phyloP scores from a whole-genome alignment of 2,113 vertebrate species.

The Anser brachyrhynchus region DNA sequence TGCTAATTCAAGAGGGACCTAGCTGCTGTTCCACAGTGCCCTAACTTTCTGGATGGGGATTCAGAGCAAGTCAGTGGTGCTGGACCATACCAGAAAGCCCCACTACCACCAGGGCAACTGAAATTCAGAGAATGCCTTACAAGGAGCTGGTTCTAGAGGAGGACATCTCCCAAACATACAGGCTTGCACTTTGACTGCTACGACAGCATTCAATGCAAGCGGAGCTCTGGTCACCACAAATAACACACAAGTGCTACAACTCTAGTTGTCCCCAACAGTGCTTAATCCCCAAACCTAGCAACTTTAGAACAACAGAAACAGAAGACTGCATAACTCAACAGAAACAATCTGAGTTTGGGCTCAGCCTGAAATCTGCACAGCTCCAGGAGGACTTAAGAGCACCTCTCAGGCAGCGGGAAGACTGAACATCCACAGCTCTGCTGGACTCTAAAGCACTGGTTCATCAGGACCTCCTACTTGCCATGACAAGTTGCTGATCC shows the following conservation, averaged over 20 bases:
- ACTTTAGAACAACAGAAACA: neutral
- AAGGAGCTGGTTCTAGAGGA: neutral
- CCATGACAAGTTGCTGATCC: neutral
- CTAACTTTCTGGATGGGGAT: neutral
- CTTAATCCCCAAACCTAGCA: neutral
- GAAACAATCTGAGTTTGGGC: neutral
- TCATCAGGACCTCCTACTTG: neutral
- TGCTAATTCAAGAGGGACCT: neutral
- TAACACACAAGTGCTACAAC: rapidly evolving
- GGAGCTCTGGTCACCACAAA: neutral
- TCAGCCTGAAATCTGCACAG: neutral
- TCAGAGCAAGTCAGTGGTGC: rapidly evolving
- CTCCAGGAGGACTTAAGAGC: neutral
- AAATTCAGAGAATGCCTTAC: neutral
- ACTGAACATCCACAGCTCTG: neutral
- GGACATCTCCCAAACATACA: neutral
- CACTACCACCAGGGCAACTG: neutral
- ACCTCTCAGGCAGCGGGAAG: neutral
- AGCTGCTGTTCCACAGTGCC: neutral
- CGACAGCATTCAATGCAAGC: neutral
- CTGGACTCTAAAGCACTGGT: neutral
- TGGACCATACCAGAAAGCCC: neutral
- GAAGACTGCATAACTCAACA: neutral
- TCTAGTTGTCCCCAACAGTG: neutral
- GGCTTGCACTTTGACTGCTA: neutral